Evolutionary conservation across 2,113 vertebrate genomes (phyloP).

Genomic region (Elephantulus edwardii): DNA sequence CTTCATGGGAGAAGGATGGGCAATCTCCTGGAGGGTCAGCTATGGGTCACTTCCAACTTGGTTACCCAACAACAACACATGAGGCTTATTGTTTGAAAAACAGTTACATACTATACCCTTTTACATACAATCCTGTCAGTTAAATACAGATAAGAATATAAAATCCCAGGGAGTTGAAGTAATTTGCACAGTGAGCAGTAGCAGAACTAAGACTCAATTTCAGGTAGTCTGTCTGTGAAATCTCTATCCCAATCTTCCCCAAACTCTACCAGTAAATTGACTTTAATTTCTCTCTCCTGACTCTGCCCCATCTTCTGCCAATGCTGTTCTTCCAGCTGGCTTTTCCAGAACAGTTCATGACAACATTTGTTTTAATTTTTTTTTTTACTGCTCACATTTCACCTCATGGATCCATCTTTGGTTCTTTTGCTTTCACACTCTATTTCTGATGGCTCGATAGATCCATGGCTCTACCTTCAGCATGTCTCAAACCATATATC

Average conservation of each 20-base stretch:
- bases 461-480: not conserved
- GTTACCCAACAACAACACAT: no score
- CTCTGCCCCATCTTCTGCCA: not conserved
- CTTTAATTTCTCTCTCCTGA: not conserved
- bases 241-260: rapidly evolving
- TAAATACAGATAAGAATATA: not conserved
- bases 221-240: not conserved
- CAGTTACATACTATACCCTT: not conserved
- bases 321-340: not conserved
- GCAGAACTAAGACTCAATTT: not conserved
- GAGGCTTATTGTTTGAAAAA: not conserved
- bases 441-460: not conserved
- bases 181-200: not conserved
- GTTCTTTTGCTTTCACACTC: not conserved
- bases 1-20: no score
- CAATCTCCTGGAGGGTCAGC: no score
- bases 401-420: not conserved
- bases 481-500: not conserved
- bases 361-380: no score
- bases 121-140: not conserved
- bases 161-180: not conserved
- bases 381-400: not conserved
- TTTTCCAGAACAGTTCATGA: not conserved
- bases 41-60: no score
- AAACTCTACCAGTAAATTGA: not conserved